Evolutionary conservation across 2,888 invertebrate genomes (phyloP).

Genomic region (Zhengitettix transpicula): DNA sequence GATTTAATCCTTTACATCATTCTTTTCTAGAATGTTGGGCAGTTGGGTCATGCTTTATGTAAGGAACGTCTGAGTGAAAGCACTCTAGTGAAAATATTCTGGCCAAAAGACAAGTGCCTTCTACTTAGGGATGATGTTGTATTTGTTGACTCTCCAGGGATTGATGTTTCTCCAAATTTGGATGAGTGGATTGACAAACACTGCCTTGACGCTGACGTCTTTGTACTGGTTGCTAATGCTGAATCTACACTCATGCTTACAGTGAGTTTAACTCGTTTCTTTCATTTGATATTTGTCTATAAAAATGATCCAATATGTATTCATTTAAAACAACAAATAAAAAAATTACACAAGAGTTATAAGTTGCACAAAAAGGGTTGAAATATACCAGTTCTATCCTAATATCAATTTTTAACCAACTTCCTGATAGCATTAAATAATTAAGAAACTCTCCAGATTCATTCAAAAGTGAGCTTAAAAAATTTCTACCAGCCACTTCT

Average conservation of each 20-base stretch:
- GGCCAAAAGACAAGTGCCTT: conserved; percentile 90
- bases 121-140: conserved; percentile 94
- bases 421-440: too few relatives aligned
- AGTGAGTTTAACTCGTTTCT: conserved; percentile 36
- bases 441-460: too few relatives aligned
- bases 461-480: too few relatives aligned
- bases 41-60: conserved; percentile 87
- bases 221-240: conserved; percentile 95
- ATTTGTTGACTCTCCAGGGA: conserved; percentile 95
- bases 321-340: too few relatives aligned
- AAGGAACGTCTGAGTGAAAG: conserved; percentile 80
- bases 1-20: not conserved
- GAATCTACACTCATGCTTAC: conserved; percentile 98
- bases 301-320: not conserved
- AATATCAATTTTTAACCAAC: too few relatives aligned
- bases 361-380: too few relatives aligned
- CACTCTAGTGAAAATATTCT: conserved; percentile 78
- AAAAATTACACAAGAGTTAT: too few relatives aligned
- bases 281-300: not conserved
- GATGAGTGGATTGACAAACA: conserved; percentile 99
- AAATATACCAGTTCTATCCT: too few relatives aligned
- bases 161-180: conserved; percentile 94
- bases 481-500: too few relatives aligned
- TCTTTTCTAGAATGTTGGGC: conserved; percentile 58
- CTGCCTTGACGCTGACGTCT: conserved; percentile 98